Base-by-base conservation (phyloP, 2,113 vertebrate species). In the Thalassarche chlororhynchos region DNA sequence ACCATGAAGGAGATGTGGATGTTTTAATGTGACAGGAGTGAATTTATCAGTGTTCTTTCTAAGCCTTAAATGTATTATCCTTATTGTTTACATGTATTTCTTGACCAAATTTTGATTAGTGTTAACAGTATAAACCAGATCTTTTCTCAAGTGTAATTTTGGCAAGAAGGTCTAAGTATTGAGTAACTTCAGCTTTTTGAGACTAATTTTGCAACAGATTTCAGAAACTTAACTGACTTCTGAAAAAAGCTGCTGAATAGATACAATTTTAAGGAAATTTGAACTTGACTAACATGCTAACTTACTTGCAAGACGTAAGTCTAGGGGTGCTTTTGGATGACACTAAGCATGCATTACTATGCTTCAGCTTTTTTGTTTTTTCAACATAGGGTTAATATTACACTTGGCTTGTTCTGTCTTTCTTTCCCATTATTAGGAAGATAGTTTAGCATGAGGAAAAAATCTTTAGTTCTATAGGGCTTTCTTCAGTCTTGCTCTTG, bases 1-100 rank as follows among this genome's bases (percentile, higher is more conserved):
- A 99, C 94, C 99, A 98, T 26, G 98, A 97, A 69, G 99, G 99
- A 74, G 99, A 99, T 96, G 99, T 99, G 81, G 99, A 99, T 96
- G 98, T 99, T 97, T 97, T 99, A 97, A 99, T 99, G 99, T 99
- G 99, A 99, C 99, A 96, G 91, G 98, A 97, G 98, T 99, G 98
- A 99, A 98, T 95, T 94, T 84, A 92, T 99, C 98, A 97, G 98
- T 98, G 98, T 98, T 99, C 98, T 99, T 99, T 98, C 98, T 98
- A 99, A 97, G 98, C 98, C 98, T 98, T 98, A 95, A 96, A 20
- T 91, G 76, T 97, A 94, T 91, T 96, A 74, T 96, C 86, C 54
- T 93, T 96, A 94, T 95, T 98, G 98, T 98, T 98, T 98, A 98
- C 97, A 98, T 98, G 40, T 69, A 91, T 95, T 97, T 98, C 96